phyloP scores from a whole-genome alignment of 1,140 invertebrate genomes.

The Ostrea denselamellosa region DNA sequence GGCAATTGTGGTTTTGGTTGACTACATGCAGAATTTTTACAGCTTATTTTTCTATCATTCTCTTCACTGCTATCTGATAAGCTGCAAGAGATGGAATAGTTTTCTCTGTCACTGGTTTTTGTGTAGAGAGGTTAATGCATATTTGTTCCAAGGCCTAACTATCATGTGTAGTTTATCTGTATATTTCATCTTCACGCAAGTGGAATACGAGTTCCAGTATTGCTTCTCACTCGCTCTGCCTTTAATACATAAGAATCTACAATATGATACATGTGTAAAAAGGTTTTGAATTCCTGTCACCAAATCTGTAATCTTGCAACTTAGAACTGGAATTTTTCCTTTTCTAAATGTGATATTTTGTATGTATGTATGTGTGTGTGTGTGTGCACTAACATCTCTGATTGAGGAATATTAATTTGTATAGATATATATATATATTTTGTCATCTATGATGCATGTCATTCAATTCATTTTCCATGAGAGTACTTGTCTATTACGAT shows the following conservation, averaged over 20 bases:
- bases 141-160: background rate
- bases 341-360: constrained; percentile 14
- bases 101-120: constrained; percentile 9
- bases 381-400: background rate
- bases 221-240: background rate
- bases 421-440: constrained; percentile 31
- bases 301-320: background rate
- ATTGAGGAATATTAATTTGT: background rate
- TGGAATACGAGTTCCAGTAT: constrained; percentile 31
- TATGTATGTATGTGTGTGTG: background rate
- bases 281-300: background rate
- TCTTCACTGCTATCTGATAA: background rate
- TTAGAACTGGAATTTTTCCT: background rate
- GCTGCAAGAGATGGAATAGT: background rate
- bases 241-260: background rate
- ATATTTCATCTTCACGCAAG: background rate
- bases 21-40: constrained; percentile 12
- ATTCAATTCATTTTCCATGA: constrained; percentile 22
- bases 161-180: constrained; percentile 9
- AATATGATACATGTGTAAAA: no score
- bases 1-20: background rate
- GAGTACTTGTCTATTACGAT: background rate
- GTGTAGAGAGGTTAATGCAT: background rate
- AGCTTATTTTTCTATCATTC: background rate
- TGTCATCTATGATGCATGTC: constrained; percentile 5